Evolutionary conservation across 2,113 vertebrate species (phyloP).

Genomic region (Natator depressus): DNA sequence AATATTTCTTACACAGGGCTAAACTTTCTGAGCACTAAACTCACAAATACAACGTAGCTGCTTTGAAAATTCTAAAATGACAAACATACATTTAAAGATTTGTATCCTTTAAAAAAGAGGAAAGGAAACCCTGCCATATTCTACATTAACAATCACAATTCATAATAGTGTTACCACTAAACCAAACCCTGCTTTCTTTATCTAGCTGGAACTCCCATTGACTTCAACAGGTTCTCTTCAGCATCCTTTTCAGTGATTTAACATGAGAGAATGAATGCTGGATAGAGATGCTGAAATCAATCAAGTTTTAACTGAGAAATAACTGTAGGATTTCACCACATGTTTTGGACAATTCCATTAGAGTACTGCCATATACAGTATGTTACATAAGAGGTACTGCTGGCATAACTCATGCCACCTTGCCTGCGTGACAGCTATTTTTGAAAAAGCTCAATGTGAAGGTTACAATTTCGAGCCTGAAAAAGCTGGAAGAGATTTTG

Average conservation of each 20-base stretch:
- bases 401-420: neutral
- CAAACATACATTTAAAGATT: neutral
- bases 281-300: neutral
- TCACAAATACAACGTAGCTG: neutral
- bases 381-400: neutral
- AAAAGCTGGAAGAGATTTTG: neutral
- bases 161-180: neutral
- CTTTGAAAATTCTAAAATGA: neutral
- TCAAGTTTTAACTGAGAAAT: neutral
- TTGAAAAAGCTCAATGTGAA: constrained; percentile 8
- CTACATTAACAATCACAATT: neutral
- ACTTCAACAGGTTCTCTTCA: neutral
- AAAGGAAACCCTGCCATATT: neutral
- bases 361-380: neutral
- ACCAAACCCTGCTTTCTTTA: neutral
- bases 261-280: neutral
- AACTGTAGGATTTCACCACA: neutral
- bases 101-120: neutral
- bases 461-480: neutral
- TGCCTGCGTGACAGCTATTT: neutral
- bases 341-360: neutral
- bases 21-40: neutral
- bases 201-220: neutral
- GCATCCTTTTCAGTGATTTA: neutral
- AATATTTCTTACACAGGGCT: constrained; percentile 6